phyloP scores from a whole-genome alignment of 2,797 vertebrate genomes.

The Graptemys geographica region DNA sequence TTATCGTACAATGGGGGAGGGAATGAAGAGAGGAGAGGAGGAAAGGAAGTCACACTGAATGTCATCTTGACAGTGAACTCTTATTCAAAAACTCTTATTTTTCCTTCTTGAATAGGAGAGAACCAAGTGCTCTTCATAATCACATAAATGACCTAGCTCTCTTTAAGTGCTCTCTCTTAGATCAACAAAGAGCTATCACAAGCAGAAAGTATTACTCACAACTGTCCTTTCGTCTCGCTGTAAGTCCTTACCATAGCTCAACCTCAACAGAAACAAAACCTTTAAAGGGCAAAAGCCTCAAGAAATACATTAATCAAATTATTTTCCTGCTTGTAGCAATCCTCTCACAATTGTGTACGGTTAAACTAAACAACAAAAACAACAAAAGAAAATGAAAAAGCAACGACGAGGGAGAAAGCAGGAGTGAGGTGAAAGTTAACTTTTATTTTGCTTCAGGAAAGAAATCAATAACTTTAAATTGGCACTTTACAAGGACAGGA shows the following conservation, averaged over 20 bases:
- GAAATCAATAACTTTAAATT: slow-evolving; percentile 29
- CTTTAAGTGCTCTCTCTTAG: slow-evolving; percentile 77
- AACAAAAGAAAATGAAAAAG: background rate
- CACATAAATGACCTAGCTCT: slow-evolving; percentile 77
- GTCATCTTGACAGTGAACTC: slow-evolving; percentile 75
- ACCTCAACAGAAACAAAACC: slow-evolving; percentile 46
- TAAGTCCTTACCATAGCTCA: slow-evolving; percentile 32
- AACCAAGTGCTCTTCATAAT: slow-evolving; percentile 80
- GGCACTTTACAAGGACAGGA: background rate
- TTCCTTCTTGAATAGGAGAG: slow-evolving; percentile 76
- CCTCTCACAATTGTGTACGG: background rate
- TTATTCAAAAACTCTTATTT: slow-evolving; percentile 80
- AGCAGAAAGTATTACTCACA: slow-evolving; percentile 66
- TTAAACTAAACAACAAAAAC: slow-evolving; percentile 11
- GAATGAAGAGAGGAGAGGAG: slow-evolving; percentile 16
- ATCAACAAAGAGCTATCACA: slow-evolving; percentile 79
- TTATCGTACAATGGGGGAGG: slow-evolving; percentile 28
- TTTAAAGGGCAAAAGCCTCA: slow-evolving; percentile 61
- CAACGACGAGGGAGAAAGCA: background rate
- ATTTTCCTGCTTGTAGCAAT: slow-evolving; percentile 12
- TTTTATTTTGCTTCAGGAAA: slow-evolving; percentile 16
- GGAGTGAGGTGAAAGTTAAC: background rate
- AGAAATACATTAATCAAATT: slow-evolving; percentile 50
- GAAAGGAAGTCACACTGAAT: slow-evolving; percentile 62
- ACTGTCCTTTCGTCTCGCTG: slow-evolving; percentile 42